Evolutionary conservation across 2,113 vertebrate species (phyloP), one percentile per base, ranked within the genome.

Genomic region (Lucifuga dentata): DNA sequence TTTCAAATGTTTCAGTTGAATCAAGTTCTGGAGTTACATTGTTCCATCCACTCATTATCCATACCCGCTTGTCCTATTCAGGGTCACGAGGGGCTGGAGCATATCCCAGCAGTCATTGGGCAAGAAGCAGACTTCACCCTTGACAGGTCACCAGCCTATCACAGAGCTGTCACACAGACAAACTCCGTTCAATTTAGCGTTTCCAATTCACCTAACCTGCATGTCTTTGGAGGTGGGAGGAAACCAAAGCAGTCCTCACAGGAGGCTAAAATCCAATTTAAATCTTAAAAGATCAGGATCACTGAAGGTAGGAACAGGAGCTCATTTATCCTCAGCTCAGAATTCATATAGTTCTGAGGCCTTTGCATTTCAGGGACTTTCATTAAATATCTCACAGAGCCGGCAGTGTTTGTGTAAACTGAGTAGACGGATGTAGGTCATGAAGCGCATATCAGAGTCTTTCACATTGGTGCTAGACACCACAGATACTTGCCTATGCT

Each of bases 221-320:
- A n/a, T n/a, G n/a, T n/a, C n/a, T n/a, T n/a, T n/a, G n/a, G n/a
- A n/a, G n/a, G n/a, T n/a, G n/a, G n/a, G n/a, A n/a, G n/a, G n/a
- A n/a, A n/a, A n/a, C n/a, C n/a, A n/a, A n/a, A n/a, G 40, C 44
- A 71, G 3, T 8, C 4, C 21, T 68, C 40, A 44, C 43, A 44
- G 56, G 21, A 59, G 43, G 17, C 35, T 43, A 41, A 33, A 62
- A 46, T 67, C 36, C 15, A 21, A 49, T 59, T 24, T 58, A 39
- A 50, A 41, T 20, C 57, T 20, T 15, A 19, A 67, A 64, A 32
- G 48, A 32, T 69, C 32, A 50, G 11, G 10, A 17, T 8, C 15
- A 43, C 0, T 68, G 33, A 61, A 80, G 64, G 35, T 43, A 32
- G 40, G 40, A 46, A 16, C 23, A 32, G 26, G 15, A 46, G 29